These are phyloP conservation scores for Eulithis testata DNA, from an alignment of 2,888 invertebrate species.

Conservation along the genomic window DNA sequence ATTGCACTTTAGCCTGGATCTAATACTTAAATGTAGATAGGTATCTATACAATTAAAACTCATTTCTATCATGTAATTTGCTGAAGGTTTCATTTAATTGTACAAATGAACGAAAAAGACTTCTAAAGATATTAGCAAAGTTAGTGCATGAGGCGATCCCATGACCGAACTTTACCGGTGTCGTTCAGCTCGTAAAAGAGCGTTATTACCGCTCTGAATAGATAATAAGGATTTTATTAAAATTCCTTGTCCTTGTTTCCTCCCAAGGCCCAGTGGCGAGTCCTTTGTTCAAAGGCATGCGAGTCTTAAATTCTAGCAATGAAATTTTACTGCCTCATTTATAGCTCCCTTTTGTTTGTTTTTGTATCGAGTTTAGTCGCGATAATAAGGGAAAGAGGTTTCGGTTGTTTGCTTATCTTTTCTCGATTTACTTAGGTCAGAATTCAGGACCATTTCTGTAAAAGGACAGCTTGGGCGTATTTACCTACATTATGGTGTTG, in stretches of 20 bases:
- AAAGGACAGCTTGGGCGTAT: slow-evolving; percentile 18
- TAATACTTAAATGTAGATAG: slow-evolving; percentile 35
- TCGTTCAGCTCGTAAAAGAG: slow-evolving; percentile 75
- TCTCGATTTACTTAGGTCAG: slow-evolving; percentile 41
- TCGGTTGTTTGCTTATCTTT: slow-evolving; percentile 47
- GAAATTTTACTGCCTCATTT: slow-evolving; percentile 65
- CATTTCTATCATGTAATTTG: slow-evolving; percentile 33
- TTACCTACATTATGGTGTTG: slow-evolving; percentile 6
- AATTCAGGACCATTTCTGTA: slow-evolving; percentile 33
- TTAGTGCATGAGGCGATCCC: slow-evolving; percentile 64
- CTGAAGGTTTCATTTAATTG: slow-evolving; percentile 39
- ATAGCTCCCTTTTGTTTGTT: slow-evolving; percentile 58
- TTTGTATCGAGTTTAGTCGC: slow-evolving; percentile 53
- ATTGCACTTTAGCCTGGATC: slow-evolving; percentile 14
- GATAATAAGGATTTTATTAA: slow-evolving; percentile 83
- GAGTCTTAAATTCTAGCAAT: slow-evolving; percentile 64
- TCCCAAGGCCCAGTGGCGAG: slow-evolving; percentile 58
- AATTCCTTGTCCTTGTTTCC: slow-evolving; percentile 80
- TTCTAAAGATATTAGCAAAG: slow-evolving; percentile 68
- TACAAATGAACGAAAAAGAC: slow-evolving; percentile 56
- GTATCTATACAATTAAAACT: slow-evolving; percentile 33
- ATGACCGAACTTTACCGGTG: slow-evolving; percentile 63
- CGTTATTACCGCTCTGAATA: slow-evolving; percentile 78
- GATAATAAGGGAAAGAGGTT: slow-evolving; percentile 47
- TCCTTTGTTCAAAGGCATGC: slow-evolving; percentile 73